Evolutionary conservation across 1,140 invertebrate genomes (phyloP).

Genomic region (Scylla paramamosain): DNA sequence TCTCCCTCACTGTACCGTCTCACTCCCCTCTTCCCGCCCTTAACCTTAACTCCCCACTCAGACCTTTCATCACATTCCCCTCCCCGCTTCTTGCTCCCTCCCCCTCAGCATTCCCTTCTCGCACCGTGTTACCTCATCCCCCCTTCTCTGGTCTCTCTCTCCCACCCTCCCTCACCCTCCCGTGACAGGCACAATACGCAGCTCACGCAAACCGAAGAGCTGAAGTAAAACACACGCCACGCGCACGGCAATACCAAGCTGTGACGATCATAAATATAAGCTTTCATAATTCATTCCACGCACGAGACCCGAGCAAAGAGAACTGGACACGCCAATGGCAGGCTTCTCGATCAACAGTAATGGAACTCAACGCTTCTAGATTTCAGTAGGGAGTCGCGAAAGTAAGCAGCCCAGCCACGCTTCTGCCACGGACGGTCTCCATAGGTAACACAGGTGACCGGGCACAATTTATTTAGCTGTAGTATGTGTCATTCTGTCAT

Average conservation of each 20-base stretch:
- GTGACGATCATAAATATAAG: not conserved
- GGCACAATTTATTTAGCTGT: no score
- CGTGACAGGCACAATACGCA: not conserved
- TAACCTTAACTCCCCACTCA: not conserved
- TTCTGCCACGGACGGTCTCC: no score
- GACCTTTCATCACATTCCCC: not conserved
- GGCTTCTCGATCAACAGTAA: not conserved
- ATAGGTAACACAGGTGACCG: no score
- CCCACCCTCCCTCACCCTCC: not conserved
- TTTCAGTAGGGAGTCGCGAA: no score
- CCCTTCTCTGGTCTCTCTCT: not conserved
- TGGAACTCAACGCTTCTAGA: no score
- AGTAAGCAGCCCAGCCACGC: no score
- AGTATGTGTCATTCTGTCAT: no score
- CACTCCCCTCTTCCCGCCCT: not conserved
- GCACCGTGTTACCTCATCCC: not conserved
- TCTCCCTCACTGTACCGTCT: not conserved
- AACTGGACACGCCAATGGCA: not conserved
- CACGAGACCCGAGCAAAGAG: not conserved
- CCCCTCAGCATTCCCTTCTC: not conserved
- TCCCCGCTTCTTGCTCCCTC: not conserved
- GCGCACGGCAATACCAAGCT: not conserved
- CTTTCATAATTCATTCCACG: not conserved
- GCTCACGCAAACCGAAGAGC: constrained; percentile 9
- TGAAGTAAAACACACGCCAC: not conserved